Conservation (phyloP, 53 echinoderm and acorn worm genomes). For the Henricia sp. region DNA sequence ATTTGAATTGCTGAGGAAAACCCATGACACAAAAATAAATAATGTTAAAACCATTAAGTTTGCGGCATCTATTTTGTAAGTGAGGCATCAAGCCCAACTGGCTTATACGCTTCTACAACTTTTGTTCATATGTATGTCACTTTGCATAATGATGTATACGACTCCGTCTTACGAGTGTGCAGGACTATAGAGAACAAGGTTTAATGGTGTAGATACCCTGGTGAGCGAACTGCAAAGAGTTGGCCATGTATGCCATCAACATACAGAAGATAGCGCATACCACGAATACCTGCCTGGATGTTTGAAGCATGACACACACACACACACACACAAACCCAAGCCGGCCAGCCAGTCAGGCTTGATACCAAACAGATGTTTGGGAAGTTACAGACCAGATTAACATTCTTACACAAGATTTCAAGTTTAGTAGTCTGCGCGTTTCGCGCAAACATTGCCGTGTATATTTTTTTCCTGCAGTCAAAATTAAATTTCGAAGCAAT, state of each 20-base stretch:
- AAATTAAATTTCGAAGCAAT: too few species aligned
- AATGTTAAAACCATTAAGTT: background rate
- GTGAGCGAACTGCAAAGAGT: constrained; percentile 20
- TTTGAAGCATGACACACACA: constrained; percentile 26
- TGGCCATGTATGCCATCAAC: constrained; percentile 23
- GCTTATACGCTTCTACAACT: background rate
- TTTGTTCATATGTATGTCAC: background rate
- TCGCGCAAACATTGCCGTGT: too few species aligned
- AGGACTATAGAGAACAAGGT: constrained; percentile 11
- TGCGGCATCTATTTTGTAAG: constrained; percentile 5
- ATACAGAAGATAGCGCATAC: constrained; percentile 31
- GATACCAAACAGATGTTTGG: background rate
- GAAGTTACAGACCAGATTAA: background rate
- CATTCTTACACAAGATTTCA: background rate
- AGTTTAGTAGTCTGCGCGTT: too few species aligned
- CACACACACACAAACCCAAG: background rate
- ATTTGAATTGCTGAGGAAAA: background rate
- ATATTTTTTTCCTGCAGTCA: too few species aligned
- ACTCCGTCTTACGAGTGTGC: background rate
- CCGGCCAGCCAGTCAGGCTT: too few species aligned
- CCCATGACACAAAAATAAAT: background rate
- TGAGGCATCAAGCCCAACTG: constrained; percentile 32
- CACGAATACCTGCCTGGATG: constrained; percentile 31
- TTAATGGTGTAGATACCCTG: constrained; percentile 19
- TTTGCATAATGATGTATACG: background rate